Conservation (phyloP, 2,113 vertebrate species). For the Tringa solitaria region DNA sequence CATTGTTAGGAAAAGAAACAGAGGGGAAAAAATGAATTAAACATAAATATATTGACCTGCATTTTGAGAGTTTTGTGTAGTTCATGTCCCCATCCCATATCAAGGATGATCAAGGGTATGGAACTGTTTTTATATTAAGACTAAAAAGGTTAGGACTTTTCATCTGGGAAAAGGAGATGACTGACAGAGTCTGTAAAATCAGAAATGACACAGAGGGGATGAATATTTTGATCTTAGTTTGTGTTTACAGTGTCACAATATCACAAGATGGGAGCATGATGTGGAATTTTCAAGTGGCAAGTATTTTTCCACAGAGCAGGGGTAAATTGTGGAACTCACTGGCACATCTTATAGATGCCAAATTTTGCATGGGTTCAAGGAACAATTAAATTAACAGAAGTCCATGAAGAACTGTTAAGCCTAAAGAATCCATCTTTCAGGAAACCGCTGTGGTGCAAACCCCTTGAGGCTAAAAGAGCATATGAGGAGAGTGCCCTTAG, state of each 20-base stretch:
- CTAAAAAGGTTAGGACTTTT: not conserved
- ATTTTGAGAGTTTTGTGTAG: not conserved
- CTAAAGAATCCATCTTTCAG: not conserved
- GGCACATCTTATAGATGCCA: not conserved
- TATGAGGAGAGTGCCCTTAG: not conserved
- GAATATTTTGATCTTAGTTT: not conserved
- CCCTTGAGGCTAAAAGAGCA: not conserved
- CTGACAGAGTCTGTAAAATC: not conserved
- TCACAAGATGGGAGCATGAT: not conserved
- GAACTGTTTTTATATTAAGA: not conserved
- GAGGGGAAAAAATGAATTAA: not conserved
- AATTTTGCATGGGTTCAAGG: not conserved
- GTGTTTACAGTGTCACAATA: not conserved
- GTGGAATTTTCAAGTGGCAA: not conserved
- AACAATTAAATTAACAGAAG: not conserved
- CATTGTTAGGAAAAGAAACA: not conserved
- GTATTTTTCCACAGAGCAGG: not conserved
- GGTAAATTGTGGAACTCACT: not conserved
- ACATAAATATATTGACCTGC: not conserved
- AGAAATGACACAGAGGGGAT: not conserved
- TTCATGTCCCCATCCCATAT: not conserved
- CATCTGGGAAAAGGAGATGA: not conserved
- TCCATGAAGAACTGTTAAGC: not conserved
- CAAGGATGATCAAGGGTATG: not conserved
- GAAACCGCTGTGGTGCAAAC: not conserved